phyloP scores from a whole-genome alignment of 2,797 vertebrate species.

The Rhabdophis nuchalis region DNA sequence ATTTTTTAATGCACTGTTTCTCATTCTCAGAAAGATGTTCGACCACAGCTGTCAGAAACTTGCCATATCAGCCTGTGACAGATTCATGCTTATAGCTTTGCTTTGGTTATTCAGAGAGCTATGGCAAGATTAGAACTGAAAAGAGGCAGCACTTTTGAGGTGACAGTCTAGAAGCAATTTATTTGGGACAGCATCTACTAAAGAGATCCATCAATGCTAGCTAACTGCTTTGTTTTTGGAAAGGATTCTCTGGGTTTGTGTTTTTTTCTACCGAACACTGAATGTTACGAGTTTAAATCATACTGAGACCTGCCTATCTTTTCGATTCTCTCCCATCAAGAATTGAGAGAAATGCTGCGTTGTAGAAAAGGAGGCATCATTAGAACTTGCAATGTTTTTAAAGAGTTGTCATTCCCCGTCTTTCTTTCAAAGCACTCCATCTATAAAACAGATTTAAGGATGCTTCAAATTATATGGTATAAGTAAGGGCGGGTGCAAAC shows the following conservation, averaged over 20 bases:
- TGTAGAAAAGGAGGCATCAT: not conserved
- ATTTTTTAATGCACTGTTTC: not conserved
- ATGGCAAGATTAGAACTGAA: not conserved
- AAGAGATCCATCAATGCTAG: not conserved
- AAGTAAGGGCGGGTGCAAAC: not conserved
- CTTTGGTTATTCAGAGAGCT: not conserved
- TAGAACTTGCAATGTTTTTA: not conserved
- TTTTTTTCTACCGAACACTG: not conserved
- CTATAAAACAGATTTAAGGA: not conserved
- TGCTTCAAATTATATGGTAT: not conserved
- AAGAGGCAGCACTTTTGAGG: not conserved
- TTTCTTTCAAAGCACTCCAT: not conserved
- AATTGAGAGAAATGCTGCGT: not conserved
- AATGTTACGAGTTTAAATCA: not conserved
- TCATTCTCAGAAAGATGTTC: not conserved
- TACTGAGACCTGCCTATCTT: not conserved
- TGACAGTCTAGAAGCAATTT: not conserved
- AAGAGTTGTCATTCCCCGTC: not conserved
- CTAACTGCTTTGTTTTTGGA: not conserved
- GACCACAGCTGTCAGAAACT: not conserved
- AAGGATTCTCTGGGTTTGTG: not conserved
- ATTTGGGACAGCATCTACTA: not conserved
- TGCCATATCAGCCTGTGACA: not conserved
- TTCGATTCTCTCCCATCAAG: not conserved
- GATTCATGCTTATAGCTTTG: conserved; percentile 1